Base-by-base conservation (phyloP, 1,140 invertebrate species). In the Heliconius hewitsoni region DNA sequence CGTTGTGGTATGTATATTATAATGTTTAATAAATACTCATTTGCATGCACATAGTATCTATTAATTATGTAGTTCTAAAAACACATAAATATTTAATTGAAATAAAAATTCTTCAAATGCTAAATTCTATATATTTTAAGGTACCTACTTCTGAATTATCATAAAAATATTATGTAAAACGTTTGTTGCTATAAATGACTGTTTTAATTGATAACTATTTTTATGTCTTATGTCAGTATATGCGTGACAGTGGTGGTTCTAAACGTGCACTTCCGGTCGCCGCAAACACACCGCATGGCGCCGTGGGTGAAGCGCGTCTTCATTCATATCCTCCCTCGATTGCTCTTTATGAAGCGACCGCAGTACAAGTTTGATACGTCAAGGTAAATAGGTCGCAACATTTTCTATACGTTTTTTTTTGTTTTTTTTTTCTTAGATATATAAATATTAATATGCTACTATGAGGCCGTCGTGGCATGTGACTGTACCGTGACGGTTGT, bases 211-310 rank as follows among this genome's bases (percentile, higher is more conserved):
- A 39, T n/a, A 0, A 39, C 18, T 1, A 9, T 39, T 86, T 42
- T 39, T 37, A n/a, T 71, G 8, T 37, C 0, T 71, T 71, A 34
- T n/a, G 16, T 16, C 96, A 98, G 98, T 95, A 99, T 99, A 96
- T 98, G 99, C 92, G 98, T 99, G 82, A 99, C 99, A 39, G 99
- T 99, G 81, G 97, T 99, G 83, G 99, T 99, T 50, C 96, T 99
- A 70, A 99, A 99, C 94, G 98, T 99, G 57, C 99, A 99, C 95
- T 99, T 99, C 95, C 97, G 99, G 72, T 99, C 99, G 77, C 99
- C 99, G 71, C 98, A 99, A 88, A 99, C 99, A 13, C 99, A 99
- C 95, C 97, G 97, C 74, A 99, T 99, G 99, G 97, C 98, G 27
- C 98, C 98, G 18, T 99, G 99, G 99, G 98, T 99, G 52, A 96